Evolutionary conservation across 2,113 vertebrate species (phyloP), one percentile per base, ranked within the genome.

Genomic region (Acrocephalus arundinaceus): DNA sequence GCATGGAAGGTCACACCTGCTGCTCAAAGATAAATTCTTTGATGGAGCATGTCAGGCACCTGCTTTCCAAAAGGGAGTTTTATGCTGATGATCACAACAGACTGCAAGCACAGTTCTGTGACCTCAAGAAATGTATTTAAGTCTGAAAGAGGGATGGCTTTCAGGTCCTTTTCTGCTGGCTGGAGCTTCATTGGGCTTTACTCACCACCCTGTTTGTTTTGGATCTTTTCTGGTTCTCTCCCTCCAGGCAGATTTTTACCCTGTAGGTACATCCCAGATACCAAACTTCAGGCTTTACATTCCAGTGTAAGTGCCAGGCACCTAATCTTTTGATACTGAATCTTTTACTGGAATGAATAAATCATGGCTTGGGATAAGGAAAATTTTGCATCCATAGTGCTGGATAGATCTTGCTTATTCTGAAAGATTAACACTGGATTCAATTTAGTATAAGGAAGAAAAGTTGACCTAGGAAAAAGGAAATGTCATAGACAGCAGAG

Each of bases 31-130:
- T 3, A 66, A 74, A 45, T 41, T 54, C 5, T 80, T 87, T 7
- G 7, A 28, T 18, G 10, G 13, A 51, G 2, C 13, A n/a, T 3
- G 7, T 39, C 12, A 6, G 11, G 13, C 28, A 35, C 2, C 10
- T 30, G 13, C 62, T 58, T 83, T 75, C 37, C 52, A 77, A 81
- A 33, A 41, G 6, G 6, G 49, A 55, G 4, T 28, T 80, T 43
- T 35, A 28, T 20, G 45, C 15, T 66, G 73, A 70, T 2, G 1
- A 41, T 70, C 30, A 49, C 31, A 48, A n/a, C 25, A 75, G 45
- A 37, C 24, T 31, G 21, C 37, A 62, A 71, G 10, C 14, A 15
- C 7, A 4, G 15, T 57, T 46, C 52, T 1, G 1, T 31, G 15
- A 79, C 25, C 51, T 75, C 37, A 67, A 33, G n/a, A 52, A 62